Conservation (phyloP, 2,888 invertebrate species). For the Agrochola lychnidis region DNA sequence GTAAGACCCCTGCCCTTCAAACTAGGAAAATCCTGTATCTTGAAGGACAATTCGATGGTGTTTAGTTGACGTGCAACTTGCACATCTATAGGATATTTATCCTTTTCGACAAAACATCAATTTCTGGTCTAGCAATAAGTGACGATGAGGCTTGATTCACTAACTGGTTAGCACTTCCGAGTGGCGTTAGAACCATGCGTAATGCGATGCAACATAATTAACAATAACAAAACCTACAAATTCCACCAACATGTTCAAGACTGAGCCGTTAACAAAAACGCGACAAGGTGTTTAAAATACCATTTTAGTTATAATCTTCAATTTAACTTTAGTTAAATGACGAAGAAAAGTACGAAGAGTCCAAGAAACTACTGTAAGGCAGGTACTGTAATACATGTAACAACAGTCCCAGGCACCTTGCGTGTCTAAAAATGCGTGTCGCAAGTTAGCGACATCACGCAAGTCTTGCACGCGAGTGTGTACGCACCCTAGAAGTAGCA, state of each 20-base stretch:
- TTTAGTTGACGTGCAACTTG: background rate
- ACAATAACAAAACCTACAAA: no score
- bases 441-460: constrained; percentile 3
- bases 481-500: constrained; percentile 9
- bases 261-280: no score
- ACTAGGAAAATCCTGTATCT: no score
- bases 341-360: no score
- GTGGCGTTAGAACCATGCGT: background rate
- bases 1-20: no score
- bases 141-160: background rate
- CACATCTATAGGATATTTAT: background rate
- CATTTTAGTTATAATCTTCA: no score
- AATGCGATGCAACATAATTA: no score
- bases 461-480: constrained; percentile 27
- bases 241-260: no score
- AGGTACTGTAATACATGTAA: background rate
- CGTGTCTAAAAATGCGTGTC: constrained; percentile 15
- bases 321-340: no score
- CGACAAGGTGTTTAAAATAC: no score
- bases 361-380: no score
- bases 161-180: background rate
- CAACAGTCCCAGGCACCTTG: background rate
- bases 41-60: background rate
- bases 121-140: background rate
- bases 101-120: background rate